phyloP scores from a whole-genome alignment of 2,797 vertebrate species.

The Diplodus puntazzo region DNA sequence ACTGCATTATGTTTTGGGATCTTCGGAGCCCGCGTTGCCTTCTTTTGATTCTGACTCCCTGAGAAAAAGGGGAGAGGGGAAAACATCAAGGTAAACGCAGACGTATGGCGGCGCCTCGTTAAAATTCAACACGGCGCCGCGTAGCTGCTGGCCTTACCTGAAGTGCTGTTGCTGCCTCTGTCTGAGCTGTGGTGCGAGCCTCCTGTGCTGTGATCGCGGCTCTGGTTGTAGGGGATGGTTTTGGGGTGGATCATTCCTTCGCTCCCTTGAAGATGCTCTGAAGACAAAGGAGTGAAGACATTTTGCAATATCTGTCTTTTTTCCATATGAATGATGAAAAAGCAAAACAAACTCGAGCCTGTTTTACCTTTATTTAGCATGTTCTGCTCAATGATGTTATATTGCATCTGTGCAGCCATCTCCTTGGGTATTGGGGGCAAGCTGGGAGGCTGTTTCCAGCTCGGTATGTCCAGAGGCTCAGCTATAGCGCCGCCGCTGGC shows the following conservation, averaged over 20 bases:
- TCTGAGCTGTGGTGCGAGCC: slow-evolving; percentile 95
- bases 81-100: slow-evolving; percentile 43
- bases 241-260: slow-evolving; percentile 86
- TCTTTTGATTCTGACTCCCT: slow-evolving; percentile 97
- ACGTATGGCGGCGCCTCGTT: slow-evolving; percentile 29
- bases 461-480: slow-evolving; percentile 86
- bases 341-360: background rate
- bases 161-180: slow-evolving; percentile 92
- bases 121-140: slow-evolving; percentile 20
- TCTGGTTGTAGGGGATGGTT: slow-evolving; percentile 91
- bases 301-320: background rate
- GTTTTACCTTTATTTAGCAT: slow-evolving; percentile 91
- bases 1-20: slow-evolving; percentile 90
- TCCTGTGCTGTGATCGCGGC: slow-evolving; percentile 90
- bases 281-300: slow-evolving; percentile 13
- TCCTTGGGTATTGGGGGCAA: slow-evolving; percentile 90
- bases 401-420: slow-evolving; percentile 88
- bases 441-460: slow-evolving; percentile 90
- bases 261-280: slow-evolving; percentile 85
- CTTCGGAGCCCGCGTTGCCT: slow-evolving; percentile 88
- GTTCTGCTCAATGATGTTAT: slow-evolving; percentile 94
- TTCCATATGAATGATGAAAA: background rate
- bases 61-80: slow-evolving; percentile 35
- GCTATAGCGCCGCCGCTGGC: slow-evolving; percentile 83
- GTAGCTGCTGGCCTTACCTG: slow-evolving; percentile 83